Evolutionary conservation across 2,113 vertebrate species (phyloP), one percentile per base, ranked within the genome.

Genomic region (Solea senegalensis): DNA sequence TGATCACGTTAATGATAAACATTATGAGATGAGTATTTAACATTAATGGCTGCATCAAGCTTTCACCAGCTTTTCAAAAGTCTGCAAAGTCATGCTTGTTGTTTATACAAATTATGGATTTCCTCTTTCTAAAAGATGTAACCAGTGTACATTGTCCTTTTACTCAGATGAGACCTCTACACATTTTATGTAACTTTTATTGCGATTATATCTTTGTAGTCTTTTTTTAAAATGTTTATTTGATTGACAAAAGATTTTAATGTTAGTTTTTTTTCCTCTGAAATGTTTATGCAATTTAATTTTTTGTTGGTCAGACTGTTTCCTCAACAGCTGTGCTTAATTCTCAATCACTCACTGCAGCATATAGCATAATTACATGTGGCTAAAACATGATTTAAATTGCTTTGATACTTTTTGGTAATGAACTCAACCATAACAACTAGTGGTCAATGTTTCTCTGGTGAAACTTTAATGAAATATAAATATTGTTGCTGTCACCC

Each of bases 201-300:
- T 2, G 3, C 41, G 73, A 53, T 78, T 82, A 27, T 39, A 65
- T 13, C 4, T 41, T 61, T 15, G 28, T 64, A 55, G 39, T 67
- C 53, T 58, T 63, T 52, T 51, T 69, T 63, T 43, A 52, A 4
- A 70, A 5, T 8, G 58, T 83, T 61, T 54, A 15, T 68, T 78
- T 69, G 12, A 72, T 57, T 54, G 7, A 60, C 10, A 66, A 34
- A 83, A 52, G 26, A 58, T 78, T 78, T 50, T 34, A 78, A 26
- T 27, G 12, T 72, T 56, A 41, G 46, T 54, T 4, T 41, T 57
- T 40, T 84, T 75, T 55, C 21, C 75, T 58, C 65, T 70, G n/a
- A 45, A 27, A 39, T 63, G 14, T 11, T 13, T 13, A 75, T 75
- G 74, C 72, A 76, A 72, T 7, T 13, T 8, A 40, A 21, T 14